phyloP scores from a whole-genome alignment of 2,797 vertebrate species.

The Odontamblyopus rebecca region DNA sequence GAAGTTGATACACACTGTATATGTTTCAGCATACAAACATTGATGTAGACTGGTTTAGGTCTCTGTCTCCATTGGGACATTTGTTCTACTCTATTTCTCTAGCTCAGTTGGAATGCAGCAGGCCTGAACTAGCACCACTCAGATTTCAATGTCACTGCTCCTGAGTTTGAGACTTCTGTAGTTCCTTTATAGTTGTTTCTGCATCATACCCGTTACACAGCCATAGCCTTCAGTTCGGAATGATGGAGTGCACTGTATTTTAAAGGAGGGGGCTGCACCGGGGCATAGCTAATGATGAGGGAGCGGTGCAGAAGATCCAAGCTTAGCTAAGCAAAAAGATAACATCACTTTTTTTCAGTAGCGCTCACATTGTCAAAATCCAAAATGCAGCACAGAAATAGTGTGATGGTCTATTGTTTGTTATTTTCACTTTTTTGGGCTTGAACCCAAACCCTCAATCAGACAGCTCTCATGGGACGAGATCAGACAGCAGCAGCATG shows the following conservation, averaged over 20 bases:
- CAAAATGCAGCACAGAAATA: slow-evolving; percentile 51
- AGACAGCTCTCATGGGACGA: slow-evolving; percentile 41
- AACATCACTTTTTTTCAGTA: slow-evolving; percentile 55
- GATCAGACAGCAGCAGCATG: slow-evolving; percentile 55
- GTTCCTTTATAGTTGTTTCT: slow-evolving; percentile 54
- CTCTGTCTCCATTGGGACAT: slow-evolving; percentile 51
- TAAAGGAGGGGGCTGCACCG: slow-evolving; percentile 43
- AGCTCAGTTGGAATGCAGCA: slow-evolving; percentile 63
- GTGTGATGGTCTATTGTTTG: slow-evolving; percentile 42
- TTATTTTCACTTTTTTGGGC: slow-evolving; percentile 44
- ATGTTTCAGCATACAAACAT: slow-evolving; percentile 26
- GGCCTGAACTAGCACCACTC: slow-evolving; percentile 56
- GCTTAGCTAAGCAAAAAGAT: slow-evolving; percentile 76
- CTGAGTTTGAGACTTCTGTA: slow-evolving; percentile 50
- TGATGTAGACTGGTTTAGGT: slow-evolving; percentile 60
- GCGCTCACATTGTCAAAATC: slow-evolving; percentile 42
- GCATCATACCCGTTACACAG: slow-evolving; percentile 40
- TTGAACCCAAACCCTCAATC: slow-evolving; percentile 67
- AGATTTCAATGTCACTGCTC: slow-evolving; percentile 58
- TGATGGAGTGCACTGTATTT: slow-evolving; percentile 65
- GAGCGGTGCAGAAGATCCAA: slow-evolving; percentile 67
- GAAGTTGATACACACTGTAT: slow-evolving; percentile 42
- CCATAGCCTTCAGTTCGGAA: slow-evolving; percentile 58
- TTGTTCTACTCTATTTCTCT: slow-evolving; percentile 56
- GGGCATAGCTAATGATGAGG: slow-evolving; percentile 69